Percentiles rank a stretch among this genome's conserved stretches.
These are phyloP conservation scores for Venustaconcha ellipsiformis DNA, from an alignment of 1,140 invertebrate genomes.

Conservation along the genomic window DNA sequence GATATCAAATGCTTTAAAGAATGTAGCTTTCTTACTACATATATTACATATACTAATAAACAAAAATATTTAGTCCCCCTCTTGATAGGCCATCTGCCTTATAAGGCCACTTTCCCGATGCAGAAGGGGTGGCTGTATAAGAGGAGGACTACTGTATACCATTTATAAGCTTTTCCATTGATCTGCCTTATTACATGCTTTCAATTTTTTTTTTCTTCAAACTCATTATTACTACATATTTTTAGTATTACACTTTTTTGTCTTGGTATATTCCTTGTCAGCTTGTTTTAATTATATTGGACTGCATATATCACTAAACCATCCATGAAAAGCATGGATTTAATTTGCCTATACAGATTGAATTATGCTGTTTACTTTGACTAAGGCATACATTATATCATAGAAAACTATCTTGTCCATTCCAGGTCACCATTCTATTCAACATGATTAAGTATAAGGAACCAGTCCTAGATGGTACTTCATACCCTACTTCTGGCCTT, in stretches of 20 bases:
- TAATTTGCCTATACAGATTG: not conserved
- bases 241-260: not conserved
- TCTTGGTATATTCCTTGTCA: not conserved
- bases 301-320: not conserved
- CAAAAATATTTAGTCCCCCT: no score
- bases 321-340: not conserved
- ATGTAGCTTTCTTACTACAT: no score
- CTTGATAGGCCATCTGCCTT: no score
- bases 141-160: no score
- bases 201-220: no score
- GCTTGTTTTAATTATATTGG: not conserved
- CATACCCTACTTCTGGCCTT: conserved; percentile 83
- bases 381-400: not conserved
- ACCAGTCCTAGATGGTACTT: conserved; percentile 68
- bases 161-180: no score
- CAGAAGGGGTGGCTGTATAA: no score
- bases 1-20: no score
- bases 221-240: no score
- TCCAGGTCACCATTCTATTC: conserved; percentile 83
- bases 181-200: no score
- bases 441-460: conserved; percentile 83
- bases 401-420: conserved; percentile 18
- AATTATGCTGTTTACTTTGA: not conserved
- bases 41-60: no score
- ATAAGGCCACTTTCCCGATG: no score